These are phyloP conservation scores for Drosophila glabriapex DNA, from an alignment of 2,888 invertebrate genomes.

Conservation along the genomic window DNA sequence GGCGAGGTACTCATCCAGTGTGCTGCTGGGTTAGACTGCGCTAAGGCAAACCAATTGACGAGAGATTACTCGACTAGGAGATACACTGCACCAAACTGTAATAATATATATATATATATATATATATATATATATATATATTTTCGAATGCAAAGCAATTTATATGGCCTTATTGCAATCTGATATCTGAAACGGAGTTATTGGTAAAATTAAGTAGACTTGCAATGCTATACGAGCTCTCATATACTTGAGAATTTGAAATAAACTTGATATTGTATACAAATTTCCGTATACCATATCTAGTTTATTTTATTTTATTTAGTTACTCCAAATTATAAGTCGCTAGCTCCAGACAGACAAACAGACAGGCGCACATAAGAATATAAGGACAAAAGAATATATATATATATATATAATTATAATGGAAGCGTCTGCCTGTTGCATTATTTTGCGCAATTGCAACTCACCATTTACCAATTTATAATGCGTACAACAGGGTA, in stretches of 20 bases:
- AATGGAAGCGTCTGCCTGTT: background rate
- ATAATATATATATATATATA: background rate
- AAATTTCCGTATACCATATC: background rate
- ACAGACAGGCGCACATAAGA: background rate
- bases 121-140: background rate
- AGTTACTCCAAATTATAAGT: background rate
- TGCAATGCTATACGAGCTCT: background rate
- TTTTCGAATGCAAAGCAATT: background rate
- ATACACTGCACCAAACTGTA: background rate
- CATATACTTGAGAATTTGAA: background rate
- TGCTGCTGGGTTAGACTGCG: slow-evolving; percentile 25
- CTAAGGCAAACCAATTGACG: background rate
- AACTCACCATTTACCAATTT: background rate
- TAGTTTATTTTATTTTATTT: background rate
- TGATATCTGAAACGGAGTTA: background rate
- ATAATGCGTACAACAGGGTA: background rate
- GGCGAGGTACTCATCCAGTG: slow-evolving; percentile 25
- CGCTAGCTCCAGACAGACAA: background rate
- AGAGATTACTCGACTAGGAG: background rate
- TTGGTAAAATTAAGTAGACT: background rate
- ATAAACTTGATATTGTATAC: background rate
- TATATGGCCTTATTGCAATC: background rate
- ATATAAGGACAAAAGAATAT: background rate
- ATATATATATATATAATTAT: background rate
- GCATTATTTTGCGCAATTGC: background rate